phyloP scores from a whole-genome alignment of 2,888 invertebrate genomes.

The Drosophila robusta region DNA sequence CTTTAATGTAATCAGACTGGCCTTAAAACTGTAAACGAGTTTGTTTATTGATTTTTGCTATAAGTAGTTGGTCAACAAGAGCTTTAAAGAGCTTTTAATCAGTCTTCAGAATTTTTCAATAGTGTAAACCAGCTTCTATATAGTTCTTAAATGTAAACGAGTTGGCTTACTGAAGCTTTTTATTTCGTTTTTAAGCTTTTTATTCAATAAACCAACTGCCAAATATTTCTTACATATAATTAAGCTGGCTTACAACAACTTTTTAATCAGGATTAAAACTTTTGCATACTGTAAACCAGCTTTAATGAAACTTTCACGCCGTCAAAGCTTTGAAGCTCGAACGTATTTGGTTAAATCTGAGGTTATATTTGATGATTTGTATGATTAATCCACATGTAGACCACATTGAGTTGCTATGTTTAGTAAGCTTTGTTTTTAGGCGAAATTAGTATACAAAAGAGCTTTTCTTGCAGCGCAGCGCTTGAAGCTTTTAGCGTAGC shows the following conservation, averaged over 20 bases:
- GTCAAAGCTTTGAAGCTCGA: slow-evolving; percentile 26
- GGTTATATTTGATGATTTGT: slow-evolving; percentile 64
- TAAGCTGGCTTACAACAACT: slow-evolving; percentile 1
- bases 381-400: slow-evolving; percentile 77
- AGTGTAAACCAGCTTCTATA: not conserved
- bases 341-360: slow-evolving; percentile 49
- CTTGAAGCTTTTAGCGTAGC: slow-evolving; percentile 71
- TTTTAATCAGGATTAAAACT: not conserved
- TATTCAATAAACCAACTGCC: not conserved
- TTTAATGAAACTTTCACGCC: slow-evolving; percentile 6
- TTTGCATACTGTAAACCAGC: not conserved
- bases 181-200: too few relatives aligned
- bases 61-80: not conserved
- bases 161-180: not conserved
- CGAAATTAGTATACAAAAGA: slow-evolving; percentile 82
- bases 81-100: not conserved
- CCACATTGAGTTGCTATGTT: slow-evolving; percentile 77
- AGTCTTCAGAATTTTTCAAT: not conserved
- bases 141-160: not conserved
- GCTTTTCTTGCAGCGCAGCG: slow-evolving; percentile 74
- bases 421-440: slow-evolving; percentile 67
- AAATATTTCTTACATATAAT: not conserved
- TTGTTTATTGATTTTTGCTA: not conserved
- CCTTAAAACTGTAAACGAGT: not conserved
- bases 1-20: not conserved